Base-by-base conservation (phyloP, 2,113 vertebrate species). In the Larimichthys polyactis region DNA sequence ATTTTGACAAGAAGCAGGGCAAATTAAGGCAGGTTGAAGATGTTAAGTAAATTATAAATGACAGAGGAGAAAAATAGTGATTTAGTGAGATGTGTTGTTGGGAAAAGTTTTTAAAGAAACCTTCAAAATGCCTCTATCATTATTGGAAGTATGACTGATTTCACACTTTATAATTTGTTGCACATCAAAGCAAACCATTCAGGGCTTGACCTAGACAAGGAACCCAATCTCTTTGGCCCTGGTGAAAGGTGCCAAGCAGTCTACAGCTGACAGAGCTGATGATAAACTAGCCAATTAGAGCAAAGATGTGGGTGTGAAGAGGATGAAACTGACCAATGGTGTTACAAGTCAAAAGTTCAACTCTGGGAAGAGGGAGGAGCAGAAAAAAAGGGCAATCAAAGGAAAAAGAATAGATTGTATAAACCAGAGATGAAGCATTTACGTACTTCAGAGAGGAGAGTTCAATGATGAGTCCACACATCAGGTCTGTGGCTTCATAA, bases 371-470 rank as follows among this genome's bases (percentile, higher is more conserved):
- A 11, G 14, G 27, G 27, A 43, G 17, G 48, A n/a, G 29, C 0
- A 12, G 16, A 5, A 46, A 40, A 36, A 1, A 24, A 4, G 17
- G 3, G 8, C 0, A 52, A 24, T 27, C 14, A 9, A 40, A 17
- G 7, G 17, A 3, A 6, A 48, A 0, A 16, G 36, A 62, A 57
- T 4, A 48, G 3, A 20, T 7, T 14, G 8, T 3, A 19, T 3
- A 55, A 44, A 20, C 49, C 20, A 3, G 9, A 19, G 54, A 54
- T 52, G 3, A 24, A 54, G 0, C 14, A 17, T 63, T 29, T 44
- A 73, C 96, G 94, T 78, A 98, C 97, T 98, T 98, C 27, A 97
- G 89, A 67, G 93, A 95, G 67, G 97, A 96, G 51, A 98, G 96
- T 78, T 98, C 97, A 27, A 90, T 58, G 67, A 96, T 90, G 0